A percentile compares a stretch with the other conserved stretches of the same genome.
These are phyloP conservation scores for Eumerus sabulonum DNA, from an alignment of 2,888 invertebrate genomes.

Conservation along the genomic window DNA sequence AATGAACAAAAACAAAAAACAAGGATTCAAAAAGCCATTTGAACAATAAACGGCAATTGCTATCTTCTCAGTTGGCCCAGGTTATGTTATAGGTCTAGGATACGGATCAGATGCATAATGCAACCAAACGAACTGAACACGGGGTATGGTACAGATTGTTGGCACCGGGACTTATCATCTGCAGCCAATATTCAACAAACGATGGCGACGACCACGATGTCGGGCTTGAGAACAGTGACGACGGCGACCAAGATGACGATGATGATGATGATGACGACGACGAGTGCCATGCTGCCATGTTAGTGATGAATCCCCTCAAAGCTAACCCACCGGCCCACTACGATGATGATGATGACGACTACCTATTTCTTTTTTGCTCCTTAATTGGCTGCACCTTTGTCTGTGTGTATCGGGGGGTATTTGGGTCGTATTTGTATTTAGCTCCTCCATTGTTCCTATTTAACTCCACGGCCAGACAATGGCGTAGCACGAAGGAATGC, in stretches of 20 bases:
- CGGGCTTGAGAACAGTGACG: conserved; percentile 2
- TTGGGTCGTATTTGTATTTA: conserved; percentile 1
- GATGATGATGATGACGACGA: conserved; percentile 15
- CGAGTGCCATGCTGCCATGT: neutral
- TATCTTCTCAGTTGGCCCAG: no score
- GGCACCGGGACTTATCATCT: conserved; percentile 62
- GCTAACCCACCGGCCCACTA: no score
- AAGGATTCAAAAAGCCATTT: no score
- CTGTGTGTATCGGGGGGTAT: conserved; percentile 7
- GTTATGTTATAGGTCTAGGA: no score
- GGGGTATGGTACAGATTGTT: conserved; percentile 30
- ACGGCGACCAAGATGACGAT: conserved; percentile 14
- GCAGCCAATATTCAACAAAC: conserved; percentile 58
- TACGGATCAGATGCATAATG: no score
- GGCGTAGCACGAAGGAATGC: conserved; percentile 24
- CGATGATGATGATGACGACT: conserved; percentile 37
- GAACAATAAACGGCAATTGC: no score
- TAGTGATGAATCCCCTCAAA: no score
- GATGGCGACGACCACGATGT: no score
- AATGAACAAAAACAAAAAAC: no score
- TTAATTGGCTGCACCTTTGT: conserved; percentile 58
- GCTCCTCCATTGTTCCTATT: conserved; percentile 46
- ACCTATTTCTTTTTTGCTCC: conserved; percentile 38
- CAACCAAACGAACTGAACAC: no score
- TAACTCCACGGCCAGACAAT: conserved; percentile 58